Percentiles rank a stretch among this genome's conserved stretches.
Conservation (phyloP, 2,797 vertebrate species). For the Poeciliopsis turneri region DNA sequence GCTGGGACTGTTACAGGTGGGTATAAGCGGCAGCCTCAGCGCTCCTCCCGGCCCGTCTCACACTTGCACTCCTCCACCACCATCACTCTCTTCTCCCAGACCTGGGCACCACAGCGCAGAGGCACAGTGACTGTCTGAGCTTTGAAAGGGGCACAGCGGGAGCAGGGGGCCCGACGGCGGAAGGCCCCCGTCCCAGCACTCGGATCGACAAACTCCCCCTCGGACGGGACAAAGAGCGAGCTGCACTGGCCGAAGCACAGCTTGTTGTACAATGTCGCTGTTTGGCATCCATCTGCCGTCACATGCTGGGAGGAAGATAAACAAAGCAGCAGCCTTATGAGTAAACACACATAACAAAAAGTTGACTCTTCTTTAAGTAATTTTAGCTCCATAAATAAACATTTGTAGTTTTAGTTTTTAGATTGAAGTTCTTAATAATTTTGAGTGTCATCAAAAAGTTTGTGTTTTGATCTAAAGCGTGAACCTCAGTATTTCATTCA, state of each 20-base stretch:
- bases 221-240: constrained; percentile 80
- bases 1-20: constrained; percentile 35
- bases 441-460: neutral
- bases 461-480: neutral
- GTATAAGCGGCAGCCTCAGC: constrained; percentile 27
- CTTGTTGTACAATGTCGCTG: constrained; percentile 78
- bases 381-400: neutral
- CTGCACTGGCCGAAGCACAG: constrained; percentile 84
- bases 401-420: neutral
- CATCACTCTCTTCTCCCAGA: constrained; percentile 71
- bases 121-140: constrained; percentile 61
- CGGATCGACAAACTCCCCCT: constrained; percentile 52
- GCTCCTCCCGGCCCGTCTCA: constrained; percentile 71
- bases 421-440: neutral
- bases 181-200: constrained; percentile 11
- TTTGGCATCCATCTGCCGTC: constrained; percentile 74
- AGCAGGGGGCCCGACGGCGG: constrained; percentile 68
- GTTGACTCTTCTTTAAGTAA: neutral
- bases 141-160: constrained; percentile 78
- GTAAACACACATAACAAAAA: constrained; percentile 18
- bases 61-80: constrained; percentile 84
- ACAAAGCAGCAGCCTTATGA: constrained; percentile 22
- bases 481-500: neutral
- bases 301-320: constrained; percentile 67
- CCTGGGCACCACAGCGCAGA: constrained; percentile 69